Base-by-base conservation (phyloP, 2,113 vertebrate genomes). In the Dryoscopus gambensis region DNA sequence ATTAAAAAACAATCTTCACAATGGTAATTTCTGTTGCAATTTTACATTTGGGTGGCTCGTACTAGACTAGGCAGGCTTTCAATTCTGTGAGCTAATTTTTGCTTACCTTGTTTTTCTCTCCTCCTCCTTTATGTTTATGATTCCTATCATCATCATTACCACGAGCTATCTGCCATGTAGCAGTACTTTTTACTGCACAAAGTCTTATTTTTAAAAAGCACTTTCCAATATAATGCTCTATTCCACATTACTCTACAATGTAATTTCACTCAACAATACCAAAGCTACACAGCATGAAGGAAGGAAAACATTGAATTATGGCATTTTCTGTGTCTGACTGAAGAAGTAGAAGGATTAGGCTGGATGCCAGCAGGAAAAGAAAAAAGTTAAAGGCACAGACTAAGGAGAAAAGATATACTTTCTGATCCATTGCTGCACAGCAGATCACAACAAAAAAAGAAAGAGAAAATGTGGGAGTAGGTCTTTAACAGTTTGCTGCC, bases 1-100 rank as follows among this genome's bases (percentile, higher is more conserved):
- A 95, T 96, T 96, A 96, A 93, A 63, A 97, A 96, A 4, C 55
- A 76, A 68, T 70, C 50, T 74, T 96, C 4, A 3, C 17, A 44
- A 57, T 65, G 15, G 77, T 86, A 16, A 83, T 74, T 97, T 94
- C 53, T 94, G 63, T 89, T 81, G 20, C 55, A 50, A 39, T 93
- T 95, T 97, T 94, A 60, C 30, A 87, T 96, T 90, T 87, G 18
- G 9, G 7, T 91, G 39, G 10, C n/a, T 97, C 31, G 33, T 62
- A 9, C 3, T 39, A 91, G 55, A 63, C 33, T 28, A 87, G 23
- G 16, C 15, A 90, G 18, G 22, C 5, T 91, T 89, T 82, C 42
- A 93, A 46, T 59, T 71, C 23, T 63, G 46, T 57, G 18, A 22
- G 65, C 11, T 73, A 85, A 86, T 95, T 86, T 95, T 85, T 73